Percentiles rank a stretch among this genome's conserved stretches.
Conservation (phyloP, 2,113 vertebrate species). For the Emydura subglobosa region DNA sequence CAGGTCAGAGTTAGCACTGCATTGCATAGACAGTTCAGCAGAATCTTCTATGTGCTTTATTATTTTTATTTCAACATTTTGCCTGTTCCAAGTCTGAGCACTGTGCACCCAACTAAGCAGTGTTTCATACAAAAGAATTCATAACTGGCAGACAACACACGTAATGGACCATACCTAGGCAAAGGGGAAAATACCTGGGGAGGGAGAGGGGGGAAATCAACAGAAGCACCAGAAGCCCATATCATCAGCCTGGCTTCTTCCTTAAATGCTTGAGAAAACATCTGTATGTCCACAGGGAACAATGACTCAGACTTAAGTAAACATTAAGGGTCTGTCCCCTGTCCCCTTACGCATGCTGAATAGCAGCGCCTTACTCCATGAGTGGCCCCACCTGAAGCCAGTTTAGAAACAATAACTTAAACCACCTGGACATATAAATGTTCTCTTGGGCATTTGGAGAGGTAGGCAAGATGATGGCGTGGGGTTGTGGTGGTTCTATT, state of each 20-base stretch:
- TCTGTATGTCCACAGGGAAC: not conserved
- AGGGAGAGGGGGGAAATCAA: too few relatives aligned
- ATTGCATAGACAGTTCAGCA: accelerated
- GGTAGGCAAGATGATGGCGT: not conserved
- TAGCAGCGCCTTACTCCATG: not conserved
- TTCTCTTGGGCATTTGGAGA: not conserved
- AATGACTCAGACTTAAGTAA: not conserved
- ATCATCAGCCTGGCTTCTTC: accelerated
- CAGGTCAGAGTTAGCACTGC: not conserved
- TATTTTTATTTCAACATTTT: not conserved
- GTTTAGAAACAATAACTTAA: not conserved
- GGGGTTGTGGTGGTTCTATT: not conserved
- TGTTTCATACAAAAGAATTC: not conserved
- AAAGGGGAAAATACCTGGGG: not conserved
- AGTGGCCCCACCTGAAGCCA: not conserved
- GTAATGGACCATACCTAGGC: not conserved
- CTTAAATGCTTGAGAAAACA: not conserved
- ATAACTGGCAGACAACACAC: not conserved
- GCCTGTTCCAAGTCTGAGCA: not conserved
- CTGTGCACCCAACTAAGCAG: not conserved
- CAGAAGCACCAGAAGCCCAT: not conserved
- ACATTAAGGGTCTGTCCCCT: not conserved
- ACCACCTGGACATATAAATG: not conserved
- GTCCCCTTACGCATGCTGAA: not conserved
- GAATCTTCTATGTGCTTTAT: not conserved